Evolutionary conservation across 2,888 invertebrate genomes (phyloP).

Genomic region (Aromia moschata): DNA sequence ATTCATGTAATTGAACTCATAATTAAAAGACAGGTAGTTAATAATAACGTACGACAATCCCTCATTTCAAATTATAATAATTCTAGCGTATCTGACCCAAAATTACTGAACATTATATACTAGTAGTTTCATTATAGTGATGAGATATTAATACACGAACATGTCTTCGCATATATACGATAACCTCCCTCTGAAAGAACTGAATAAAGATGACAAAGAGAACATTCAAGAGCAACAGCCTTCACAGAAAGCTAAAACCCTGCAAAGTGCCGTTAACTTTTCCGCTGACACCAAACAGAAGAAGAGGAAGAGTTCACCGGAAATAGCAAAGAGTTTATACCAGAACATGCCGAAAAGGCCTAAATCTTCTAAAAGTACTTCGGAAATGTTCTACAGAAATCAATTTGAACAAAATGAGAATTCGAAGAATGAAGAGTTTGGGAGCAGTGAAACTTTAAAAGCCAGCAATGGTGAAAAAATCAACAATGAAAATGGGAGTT

Average conservation of each 20-base stretch:
- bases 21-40: background rate
- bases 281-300: conserved; percentile 45
- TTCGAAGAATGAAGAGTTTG: conserved; percentile 39
- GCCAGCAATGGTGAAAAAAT: conserved; percentile 33
- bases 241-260: conserved; percentile 47
- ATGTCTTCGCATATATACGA: conserved; percentile 55
- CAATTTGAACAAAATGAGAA: conserved; percentile 30
- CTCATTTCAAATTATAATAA: too few relatives aligned
- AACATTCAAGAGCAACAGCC: too few relatives aligned
- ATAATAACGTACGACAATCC: background rate
- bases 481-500: conserved; percentile 29
- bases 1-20: background rate
- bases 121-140: conserved; percentile 1
- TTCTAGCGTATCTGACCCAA: background rate
- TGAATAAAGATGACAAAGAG: conserved; percentile 45
- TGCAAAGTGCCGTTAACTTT: conserved; percentile 47
- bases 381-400: conserved; percentile 49
- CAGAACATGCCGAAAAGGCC: conserved; percentile 47
- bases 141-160: conserved; percentile 14
- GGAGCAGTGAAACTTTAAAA: conserved; percentile 49
- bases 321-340: conserved; percentile 47
- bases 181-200: conserved; percentile 55
- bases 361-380: conserved; percentile 52
- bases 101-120: background rate
- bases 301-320: conserved; percentile 55